These are phyloP conservation scores for Hepsetus odoe DNA, from an alignment of 2,113 vertebrate species.

Conservation along the genomic window DNA sequence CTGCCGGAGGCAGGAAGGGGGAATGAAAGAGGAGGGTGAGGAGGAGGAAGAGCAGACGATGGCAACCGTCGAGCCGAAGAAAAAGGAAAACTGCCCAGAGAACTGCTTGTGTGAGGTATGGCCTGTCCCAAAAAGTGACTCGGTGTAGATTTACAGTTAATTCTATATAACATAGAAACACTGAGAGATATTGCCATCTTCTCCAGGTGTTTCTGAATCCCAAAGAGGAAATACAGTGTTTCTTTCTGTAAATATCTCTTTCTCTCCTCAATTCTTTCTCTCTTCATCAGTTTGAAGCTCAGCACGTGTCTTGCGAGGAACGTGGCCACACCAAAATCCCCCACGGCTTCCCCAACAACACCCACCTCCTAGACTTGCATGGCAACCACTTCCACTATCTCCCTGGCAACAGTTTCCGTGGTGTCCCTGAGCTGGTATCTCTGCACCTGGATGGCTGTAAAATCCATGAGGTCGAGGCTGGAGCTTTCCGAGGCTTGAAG, in stretches of 20 bases:
- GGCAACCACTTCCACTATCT: constrained; percentile 79
- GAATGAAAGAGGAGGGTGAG: constrained; percentile 59
- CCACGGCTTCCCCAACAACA: constrained; percentile 77
- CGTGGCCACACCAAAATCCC: constrained; percentile 78
- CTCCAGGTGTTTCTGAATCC: no score
- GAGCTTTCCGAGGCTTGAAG: constrained; percentile 80
- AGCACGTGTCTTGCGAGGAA: constrained; percentile 79
- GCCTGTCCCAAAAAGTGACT: no score
- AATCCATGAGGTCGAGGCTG: constrained; percentile 69
- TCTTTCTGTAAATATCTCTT: neutral
- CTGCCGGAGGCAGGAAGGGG: constrained; percentile 76
- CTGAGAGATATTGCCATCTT: no score
- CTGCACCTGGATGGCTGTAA: constrained; percentile 85
- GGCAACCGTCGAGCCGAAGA: constrained; percentile 68
- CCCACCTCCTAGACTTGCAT: constrained; percentile 82
- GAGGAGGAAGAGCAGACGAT: constrained; percentile 59
- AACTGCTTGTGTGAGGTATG: constrained; percentile 79
- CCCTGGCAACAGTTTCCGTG: constrained; percentile 74
- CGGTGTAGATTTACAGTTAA: no score
- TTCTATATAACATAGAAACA: no score
- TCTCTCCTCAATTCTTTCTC: neutral
- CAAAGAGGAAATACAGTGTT: no score
- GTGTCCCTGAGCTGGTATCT: constrained; percentile 78
- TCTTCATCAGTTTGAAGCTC: constrained; percentile 62
- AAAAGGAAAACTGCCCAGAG: constrained; percentile 73